A percentile compares a stretch with the other conserved stretches of the same genome.
Conservation (phyloP, 2,888 invertebrate genomes). For the Ormyrus nitidulus region DNA sequence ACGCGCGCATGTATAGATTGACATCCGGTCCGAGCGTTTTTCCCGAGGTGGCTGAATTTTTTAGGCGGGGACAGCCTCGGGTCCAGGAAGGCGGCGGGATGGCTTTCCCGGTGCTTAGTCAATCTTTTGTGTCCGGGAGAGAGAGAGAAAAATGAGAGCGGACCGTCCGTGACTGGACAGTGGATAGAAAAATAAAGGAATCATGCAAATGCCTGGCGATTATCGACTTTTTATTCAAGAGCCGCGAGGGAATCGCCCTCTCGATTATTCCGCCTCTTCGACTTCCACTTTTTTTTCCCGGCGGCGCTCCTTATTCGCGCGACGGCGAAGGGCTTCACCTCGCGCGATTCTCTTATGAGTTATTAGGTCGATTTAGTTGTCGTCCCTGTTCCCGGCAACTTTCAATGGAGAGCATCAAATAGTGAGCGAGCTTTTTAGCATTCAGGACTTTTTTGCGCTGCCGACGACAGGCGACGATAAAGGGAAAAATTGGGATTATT, state of each 20-base stretch:
- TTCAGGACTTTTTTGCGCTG: slow-evolving; percentile 11
- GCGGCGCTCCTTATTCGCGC: not conserved
- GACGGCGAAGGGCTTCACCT: slow-evolving; percentile 19
- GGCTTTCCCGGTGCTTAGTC: slow-evolving; percentile 38
- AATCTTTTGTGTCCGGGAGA: slow-evolving; percentile 31
- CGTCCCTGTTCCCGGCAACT: slow-evolving; percentile 2
- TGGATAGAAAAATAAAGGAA: slow-evolving; percentile 53
- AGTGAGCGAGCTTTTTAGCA: slow-evolving; percentile 11
- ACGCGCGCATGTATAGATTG: not conserved
- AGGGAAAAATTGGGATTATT: slow-evolving; percentile 45
- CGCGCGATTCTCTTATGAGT: slow-evolving; percentile 51
- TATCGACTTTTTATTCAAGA: slow-evolving; percentile 58
- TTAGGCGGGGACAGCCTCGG: slow-evolving; percentile 57
- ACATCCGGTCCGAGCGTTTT: slow-evolving; percentile 40
- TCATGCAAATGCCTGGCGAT: slow-evolving; percentile 55
- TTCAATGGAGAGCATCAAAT: slow-evolving; percentile 35
- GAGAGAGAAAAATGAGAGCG: not conserved
- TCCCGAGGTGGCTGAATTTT: slow-evolving; percentile 68
- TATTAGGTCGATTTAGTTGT: slow-evolving; percentile 51
- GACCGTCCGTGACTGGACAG: slow-evolving; percentile 41
- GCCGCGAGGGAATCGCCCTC: slow-evolving; percentile 49
- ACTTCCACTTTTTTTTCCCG: slow-evolving; percentile 11
- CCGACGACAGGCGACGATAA: slow-evolving; percentile 31
- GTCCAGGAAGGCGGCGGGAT: not conserved
- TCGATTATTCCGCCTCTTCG: slow-evolving; percentile 54